These are phyloP conservation scores for Chrysaora quinquecirrha DNA, from an alignment of 30 jellyfish, hydroid and myxozoan genomes.

Conservation along the genomic window DNA sequence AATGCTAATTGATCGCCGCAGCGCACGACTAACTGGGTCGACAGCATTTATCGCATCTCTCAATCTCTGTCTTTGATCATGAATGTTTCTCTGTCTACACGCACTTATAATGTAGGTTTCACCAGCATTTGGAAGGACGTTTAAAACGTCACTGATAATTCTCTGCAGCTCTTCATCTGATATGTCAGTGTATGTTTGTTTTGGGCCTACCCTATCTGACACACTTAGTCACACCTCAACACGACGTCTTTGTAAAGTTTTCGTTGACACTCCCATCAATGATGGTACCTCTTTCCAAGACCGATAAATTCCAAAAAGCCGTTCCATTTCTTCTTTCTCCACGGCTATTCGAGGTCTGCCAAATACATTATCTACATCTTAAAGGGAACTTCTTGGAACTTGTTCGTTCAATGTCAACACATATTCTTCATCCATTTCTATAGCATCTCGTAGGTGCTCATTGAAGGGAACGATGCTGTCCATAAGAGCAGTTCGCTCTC, in stretches of 20 bases:
- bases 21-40: conserved; percentile 58
- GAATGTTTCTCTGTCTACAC: conserved; percentile 39
- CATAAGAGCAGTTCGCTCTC: not conserved
- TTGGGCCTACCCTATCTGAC: conserved; percentile 7
- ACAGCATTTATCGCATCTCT: conserved; percentile 38
- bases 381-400: not conserved
- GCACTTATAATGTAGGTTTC: conserved; percentile 57
- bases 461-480: no score
- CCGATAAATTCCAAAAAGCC: conserved; percentile 14
- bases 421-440: no score
- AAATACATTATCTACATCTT: not conserved
- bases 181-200: conserved; percentile 17
- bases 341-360: conserved; percentile 32
- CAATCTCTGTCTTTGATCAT: conserved; percentile 42
- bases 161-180: conserved; percentile 23
- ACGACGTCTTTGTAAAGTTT: conserved; percentile 25
- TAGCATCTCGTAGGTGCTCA: not conserved
- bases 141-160: conserved; percentile 12
- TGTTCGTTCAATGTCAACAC: no score
- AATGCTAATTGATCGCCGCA: no score
- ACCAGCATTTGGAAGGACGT: conserved; percentile 50
- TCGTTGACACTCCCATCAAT: conserved; percentile 26
- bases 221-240: conserved; percentile 9
- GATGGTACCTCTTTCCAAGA: no score
- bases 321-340: conserved; percentile 24